Conservation (phyloP, 1,140 invertebrate genomes). For the Diplogasteroides magnus region DNA sequence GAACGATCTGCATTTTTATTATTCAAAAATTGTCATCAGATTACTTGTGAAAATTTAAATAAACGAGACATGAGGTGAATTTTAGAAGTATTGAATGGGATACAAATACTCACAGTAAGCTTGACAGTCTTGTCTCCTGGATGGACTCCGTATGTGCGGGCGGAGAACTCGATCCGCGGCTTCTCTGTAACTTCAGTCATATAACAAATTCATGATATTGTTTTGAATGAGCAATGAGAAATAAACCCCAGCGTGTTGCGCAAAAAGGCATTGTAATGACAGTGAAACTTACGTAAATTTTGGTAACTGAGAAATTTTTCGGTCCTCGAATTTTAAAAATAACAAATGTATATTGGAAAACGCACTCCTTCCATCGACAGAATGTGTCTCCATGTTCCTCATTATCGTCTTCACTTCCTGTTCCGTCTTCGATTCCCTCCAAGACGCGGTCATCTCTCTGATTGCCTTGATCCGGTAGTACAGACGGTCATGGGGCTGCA, state of each 20-base stretch:
- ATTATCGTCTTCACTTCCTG: slow-evolving; percentile 12
- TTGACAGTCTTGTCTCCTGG: slow-evolving; percentile 1
- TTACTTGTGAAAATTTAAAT: neutral
- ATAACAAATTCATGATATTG: no score
- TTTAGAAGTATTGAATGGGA: neutral
- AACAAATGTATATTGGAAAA: neutral
- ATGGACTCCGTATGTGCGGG: slow-evolving; percentile 18
- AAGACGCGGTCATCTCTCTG: slow-evolving; percentile 21
- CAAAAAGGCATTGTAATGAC: no score
- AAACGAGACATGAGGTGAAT: neutral
- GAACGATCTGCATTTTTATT: slow-evolving; percentile 19
- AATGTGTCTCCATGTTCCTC: neutral
- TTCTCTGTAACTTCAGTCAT: slow-evolving; percentile 23
- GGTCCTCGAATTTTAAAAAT: no score
- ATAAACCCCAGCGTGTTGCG: no score
- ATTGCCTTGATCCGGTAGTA: slow-evolving; percentile 29
- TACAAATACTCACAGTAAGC: slow-evolving; percentile 5
- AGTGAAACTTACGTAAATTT: no score
- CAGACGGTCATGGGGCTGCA: slow-evolving; percentile 17
- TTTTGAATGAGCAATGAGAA: no score
- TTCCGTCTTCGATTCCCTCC: slow-evolving; percentile 20
- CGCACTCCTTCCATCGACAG: slow-evolving; percentile 17
- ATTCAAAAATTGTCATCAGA: neutral
- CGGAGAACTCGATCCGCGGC: slow-evolving; percentile 17
- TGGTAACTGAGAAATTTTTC: no score